A percentile compares a stretch with the other conserved stretches of the same genome.
Evolutionary conservation across 35 echinoderm and acorn worm species (phyloP).

Genomic region (Nesometra sesokonis): DNA sequence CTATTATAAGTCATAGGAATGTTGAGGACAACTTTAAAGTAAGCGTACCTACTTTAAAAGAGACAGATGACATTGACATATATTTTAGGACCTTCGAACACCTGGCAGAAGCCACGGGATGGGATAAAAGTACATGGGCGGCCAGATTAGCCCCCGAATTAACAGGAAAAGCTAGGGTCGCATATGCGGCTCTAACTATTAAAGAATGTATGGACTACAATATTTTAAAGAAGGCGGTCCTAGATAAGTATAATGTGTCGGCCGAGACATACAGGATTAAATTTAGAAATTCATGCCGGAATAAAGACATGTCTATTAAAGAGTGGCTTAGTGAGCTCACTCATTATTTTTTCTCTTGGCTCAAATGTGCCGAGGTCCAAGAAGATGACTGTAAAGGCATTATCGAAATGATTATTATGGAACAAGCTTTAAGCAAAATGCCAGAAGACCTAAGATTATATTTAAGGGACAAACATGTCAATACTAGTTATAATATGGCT

Average conservation of each 20-base stretch:
- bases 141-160: constrained; percentile 19
- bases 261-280: constrained; percentile 2
- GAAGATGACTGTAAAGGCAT: constrained; percentile 4
- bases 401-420: constrained; percentile 16
- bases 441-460: background rate
- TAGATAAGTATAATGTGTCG: background rate
- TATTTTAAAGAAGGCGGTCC: background rate
- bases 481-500: background rate
- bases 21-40: background rate
- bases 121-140: background rate
- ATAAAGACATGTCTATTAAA: background rate
- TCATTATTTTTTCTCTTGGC: background rate
- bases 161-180: constrained; percentile 3
- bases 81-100: constrained; percentile 25
- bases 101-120: background rate
- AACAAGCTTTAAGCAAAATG: constrained; percentile 9
- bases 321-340: no score
- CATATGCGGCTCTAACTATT: background rate
- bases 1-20: no score
- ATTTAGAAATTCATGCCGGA: background rate
- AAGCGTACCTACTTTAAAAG: background rate
- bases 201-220: constrained; percentile 1
- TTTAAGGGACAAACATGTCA: background rate
- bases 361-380: background rate
- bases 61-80: constrained; percentile 7